phyloP scores from a whole-genome alignment of 1,140 invertebrate genomes.

The Cherax quadricarinatus region DNA sequence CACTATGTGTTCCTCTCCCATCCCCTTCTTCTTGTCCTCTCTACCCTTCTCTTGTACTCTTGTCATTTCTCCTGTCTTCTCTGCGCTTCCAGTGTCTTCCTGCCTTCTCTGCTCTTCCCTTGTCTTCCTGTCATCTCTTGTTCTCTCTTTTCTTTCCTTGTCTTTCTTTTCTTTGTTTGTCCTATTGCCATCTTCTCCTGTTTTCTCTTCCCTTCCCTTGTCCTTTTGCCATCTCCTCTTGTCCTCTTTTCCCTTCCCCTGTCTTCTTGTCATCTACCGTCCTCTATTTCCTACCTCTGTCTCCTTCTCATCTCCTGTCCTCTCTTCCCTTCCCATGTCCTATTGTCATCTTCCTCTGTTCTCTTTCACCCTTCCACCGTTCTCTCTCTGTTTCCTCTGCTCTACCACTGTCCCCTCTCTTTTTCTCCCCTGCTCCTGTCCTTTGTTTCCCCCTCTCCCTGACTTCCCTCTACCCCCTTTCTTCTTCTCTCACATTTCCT shows the following conservation, averaged over 20 bases:
- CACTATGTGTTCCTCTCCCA: too few relatives aligned
- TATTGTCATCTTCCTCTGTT: not conserved
- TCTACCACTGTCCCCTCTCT: too few relatives aligned
- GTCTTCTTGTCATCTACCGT: too few relatives aligned
- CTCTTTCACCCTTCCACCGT: not conserved
- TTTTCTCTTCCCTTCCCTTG: not conserved
- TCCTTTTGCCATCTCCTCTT: not conserved
- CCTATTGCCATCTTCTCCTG: not conserved
- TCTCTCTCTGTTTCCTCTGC: not conserved
- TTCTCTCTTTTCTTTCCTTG: not conserved
- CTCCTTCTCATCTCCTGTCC: not conserved
- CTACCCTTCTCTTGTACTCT: too few relatives aligned
- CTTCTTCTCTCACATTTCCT: not conserved
- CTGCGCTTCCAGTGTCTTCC: too few relatives aligned
- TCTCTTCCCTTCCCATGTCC: not conserved
- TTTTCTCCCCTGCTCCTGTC: too few relatives aligned
- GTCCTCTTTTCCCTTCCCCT: not conserved
- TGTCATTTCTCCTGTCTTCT: too few relatives aligned
- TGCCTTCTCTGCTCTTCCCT: too few relatives aligned
- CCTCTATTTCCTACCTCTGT: not conserved
- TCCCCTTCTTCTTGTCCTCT: too few relatives aligned
- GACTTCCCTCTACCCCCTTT: not conserved
- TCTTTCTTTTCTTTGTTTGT: not conserved
- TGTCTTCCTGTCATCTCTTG: not conserved
- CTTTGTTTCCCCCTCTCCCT: not conserved